phyloP scores from a whole-genome alignment of 2,113 vertebrate genomes.

The Lathamus discolor region DNA sequence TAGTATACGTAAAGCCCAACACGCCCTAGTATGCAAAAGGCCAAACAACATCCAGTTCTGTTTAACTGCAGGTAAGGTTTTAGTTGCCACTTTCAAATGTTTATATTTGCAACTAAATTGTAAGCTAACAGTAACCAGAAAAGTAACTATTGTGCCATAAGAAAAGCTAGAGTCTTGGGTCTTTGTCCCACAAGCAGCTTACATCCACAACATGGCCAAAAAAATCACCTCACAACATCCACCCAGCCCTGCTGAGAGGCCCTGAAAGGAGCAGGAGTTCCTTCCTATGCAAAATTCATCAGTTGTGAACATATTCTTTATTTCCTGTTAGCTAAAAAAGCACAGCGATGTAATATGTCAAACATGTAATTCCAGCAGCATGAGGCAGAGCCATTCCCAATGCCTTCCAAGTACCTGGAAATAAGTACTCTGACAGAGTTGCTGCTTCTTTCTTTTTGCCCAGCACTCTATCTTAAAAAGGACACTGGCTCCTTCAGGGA shows the following conservation, averaged over 20 bases:
- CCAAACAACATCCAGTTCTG: not conserved
- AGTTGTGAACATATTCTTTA: not conserved
- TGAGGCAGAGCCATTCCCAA: not conserved
- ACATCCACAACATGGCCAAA: not conserved
- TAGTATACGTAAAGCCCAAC: not conserved
- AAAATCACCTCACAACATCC: not conserved
- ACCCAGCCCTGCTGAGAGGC: not conserved
- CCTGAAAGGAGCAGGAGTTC: not conserved
- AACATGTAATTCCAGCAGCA: not conserved
- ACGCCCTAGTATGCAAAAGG: not conserved
- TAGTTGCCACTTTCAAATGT: rapidly evolving
- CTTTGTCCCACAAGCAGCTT: not conserved
- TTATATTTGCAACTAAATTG: not conserved
- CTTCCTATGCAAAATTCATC: not conserved
- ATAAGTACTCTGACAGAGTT: not conserved
- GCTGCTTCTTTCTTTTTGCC: not conserved
- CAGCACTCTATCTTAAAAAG: not conserved
- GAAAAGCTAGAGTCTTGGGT: not conserved
- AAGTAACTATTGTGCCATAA: not conserved
- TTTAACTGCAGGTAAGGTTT: not conserved
- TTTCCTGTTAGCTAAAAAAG: not conserved
- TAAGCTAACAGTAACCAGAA: not conserved
- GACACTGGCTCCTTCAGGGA: not conserved
- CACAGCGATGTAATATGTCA: not conserved
- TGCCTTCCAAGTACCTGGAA: not conserved